These are phyloP conservation scores for Cinara cedri DNA, from an alignment of 2,888 invertebrate genomes.

Conservation along the genomic window DNA sequence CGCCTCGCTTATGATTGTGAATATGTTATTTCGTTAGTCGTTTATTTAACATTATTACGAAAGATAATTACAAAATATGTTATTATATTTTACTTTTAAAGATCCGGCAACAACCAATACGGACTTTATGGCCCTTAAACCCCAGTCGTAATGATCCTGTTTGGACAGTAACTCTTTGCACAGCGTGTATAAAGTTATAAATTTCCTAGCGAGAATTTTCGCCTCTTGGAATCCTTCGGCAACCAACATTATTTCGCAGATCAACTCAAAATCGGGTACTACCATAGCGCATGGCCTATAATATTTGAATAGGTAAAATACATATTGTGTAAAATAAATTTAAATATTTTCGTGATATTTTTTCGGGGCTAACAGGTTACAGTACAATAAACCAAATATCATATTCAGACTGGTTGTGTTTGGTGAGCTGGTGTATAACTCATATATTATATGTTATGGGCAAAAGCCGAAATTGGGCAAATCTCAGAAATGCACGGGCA, in stretches of 20 bases:
- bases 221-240: conserved; percentile 98
- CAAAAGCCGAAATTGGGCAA: no score
- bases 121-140: conserved; percentile 92
- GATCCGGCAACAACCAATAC: conserved; percentile 95
- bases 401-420: no score
- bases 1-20: conserved; percentile 73
- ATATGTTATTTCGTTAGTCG: background rate
- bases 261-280: conserved; percentile 94
- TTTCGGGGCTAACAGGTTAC: no score
- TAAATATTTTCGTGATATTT: no score
- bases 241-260: conserved; percentile 97
- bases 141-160: conserved; percentile 98
- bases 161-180: conserved; percentile 94
- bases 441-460: no score
- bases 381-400: no score
- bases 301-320: no score
- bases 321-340: no score
- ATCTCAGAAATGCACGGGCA: no score
- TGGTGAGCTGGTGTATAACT: no score
- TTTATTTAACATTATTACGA: background rate
- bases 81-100: conserved; percentile 72
- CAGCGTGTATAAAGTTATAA: conserved; percentile 91
- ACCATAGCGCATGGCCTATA: conserved; percentile 97
- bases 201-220: conserved; percentile 88
- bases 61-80: no score